Percentiles rank a stretch among this genome's conserved stretches.
Evolutionary conservation across 2,888 invertebrate species (phyloP).

Genomic region (Alloplasta piceator): DNA sequence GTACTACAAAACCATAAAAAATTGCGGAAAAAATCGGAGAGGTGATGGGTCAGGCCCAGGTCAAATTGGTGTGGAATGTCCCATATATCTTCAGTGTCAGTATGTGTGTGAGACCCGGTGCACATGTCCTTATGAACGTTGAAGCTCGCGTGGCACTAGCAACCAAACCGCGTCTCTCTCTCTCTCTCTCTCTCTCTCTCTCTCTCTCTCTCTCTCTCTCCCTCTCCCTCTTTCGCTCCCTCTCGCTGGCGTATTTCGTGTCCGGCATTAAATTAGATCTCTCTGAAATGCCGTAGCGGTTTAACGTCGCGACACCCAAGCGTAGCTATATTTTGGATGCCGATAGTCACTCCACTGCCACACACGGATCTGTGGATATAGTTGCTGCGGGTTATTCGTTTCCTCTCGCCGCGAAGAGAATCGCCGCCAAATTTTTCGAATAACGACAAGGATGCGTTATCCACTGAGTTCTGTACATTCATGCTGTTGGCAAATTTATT

Average conservation of each 20-base stretch:
- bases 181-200: too few species aligned
- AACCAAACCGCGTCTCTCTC: slow-evolving; percentile 29
- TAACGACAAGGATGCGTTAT: too few species aligned
- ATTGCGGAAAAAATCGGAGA: too few species aligned
- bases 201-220: too few species aligned
- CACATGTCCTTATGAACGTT: slow-evolving; percentile 30
- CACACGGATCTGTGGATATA: slow-evolving; percentile 8
- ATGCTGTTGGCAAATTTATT: too few species aligned
- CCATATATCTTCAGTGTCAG: slow-evolving; percentile 19
- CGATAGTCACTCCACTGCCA: slow-evolving; percentile 43
- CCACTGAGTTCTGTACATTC: too few species aligned
- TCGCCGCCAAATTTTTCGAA: too few species aligned
- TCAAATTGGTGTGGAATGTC: too few species aligned
- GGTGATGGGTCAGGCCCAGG: too few species aligned
- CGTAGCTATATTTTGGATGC: slow-evolving; percentile 63
- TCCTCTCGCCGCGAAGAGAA: slow-evolving; percentile 14
- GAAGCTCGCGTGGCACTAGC: slow-evolving; percentile 31
- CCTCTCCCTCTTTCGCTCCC: too few species aligned
- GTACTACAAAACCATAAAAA: too few species aligned
- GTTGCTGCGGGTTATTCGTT: slow-evolving; percentile 14
- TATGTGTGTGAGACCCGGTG: slow-evolving; percentile 21
- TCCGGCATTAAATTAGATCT: slow-evolving; percentile 64
- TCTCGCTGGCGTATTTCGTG: not conserved
- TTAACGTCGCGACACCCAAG: slow-evolving; percentile 56
- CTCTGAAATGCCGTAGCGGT: slow-evolving; percentile 61